Evolutionary conservation across 2,113 vertebrate genomes (phyloP).

Genomic region (Campylorhamphus procurvoides): DNA sequence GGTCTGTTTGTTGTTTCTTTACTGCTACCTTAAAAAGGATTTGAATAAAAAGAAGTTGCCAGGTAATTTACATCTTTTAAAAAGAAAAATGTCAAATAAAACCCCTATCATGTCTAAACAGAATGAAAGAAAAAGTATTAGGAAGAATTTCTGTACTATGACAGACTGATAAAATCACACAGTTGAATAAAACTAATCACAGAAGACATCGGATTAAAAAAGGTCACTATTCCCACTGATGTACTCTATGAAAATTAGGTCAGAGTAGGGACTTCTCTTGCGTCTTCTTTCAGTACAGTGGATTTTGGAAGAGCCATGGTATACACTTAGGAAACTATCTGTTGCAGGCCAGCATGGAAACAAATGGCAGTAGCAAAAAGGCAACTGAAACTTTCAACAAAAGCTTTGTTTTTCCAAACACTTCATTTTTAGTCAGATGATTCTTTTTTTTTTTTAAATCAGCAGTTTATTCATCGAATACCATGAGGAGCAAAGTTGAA

Average conservation of each 20-base stretch:
- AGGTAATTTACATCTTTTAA: neutral
- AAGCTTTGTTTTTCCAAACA: neutral
- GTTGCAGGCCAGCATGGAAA: neutral
- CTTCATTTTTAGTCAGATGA: neutral
- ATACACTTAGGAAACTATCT: neutral
- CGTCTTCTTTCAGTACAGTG: neutral
- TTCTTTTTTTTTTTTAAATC: neutral
- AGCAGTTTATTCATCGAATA: neutral
- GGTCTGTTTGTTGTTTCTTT: neutral
- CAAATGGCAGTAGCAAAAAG: neutral
- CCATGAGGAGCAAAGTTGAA: neutral
- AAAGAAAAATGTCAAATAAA: neutral
- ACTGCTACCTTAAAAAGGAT: neutral
- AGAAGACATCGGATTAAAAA: neutral
- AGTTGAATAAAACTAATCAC: neutral
- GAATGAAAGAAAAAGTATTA: neutral
- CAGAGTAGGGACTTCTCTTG: neutral
- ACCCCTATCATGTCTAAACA: neutral
- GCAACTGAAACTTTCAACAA: neutral
- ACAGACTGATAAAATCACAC: neutral
- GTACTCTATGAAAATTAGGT: neutral
- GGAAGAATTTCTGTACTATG: neutral
- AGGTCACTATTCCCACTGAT: neutral
- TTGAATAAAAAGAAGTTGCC: neutral
- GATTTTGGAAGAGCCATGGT: neutral